Evolutionary conservation across 2,797 vertebrate species (phyloP).

Genomic region (Toxotes lorentzi): DNA sequence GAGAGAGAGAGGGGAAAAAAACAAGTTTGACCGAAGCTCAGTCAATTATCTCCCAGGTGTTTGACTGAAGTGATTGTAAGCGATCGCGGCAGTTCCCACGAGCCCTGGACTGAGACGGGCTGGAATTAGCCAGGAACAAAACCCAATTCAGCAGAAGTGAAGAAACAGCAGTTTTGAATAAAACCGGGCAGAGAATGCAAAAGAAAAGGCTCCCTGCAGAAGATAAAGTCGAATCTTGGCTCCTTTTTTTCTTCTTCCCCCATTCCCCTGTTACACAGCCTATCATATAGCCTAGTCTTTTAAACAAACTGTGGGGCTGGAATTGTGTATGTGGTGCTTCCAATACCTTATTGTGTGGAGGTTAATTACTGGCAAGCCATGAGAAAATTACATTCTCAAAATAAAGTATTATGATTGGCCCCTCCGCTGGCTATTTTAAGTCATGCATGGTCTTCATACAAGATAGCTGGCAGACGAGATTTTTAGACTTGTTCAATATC

Average conservation of each 20-base stretch:
- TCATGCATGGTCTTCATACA: conserved; percentile 78
- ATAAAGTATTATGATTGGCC: conserved; percentile 88
- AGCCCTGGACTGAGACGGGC: conserved; percentile 81
- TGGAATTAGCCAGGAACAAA: conserved; percentile 87
- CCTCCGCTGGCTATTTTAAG: conserved; percentile 84
- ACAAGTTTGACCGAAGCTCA: conserved; percentile 85
- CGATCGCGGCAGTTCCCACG: conserved; percentile 84
- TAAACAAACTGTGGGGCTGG: conserved; percentile 82
- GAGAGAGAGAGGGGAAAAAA: conserved; percentile 61
- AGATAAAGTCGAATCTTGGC: conserved; percentile 85
- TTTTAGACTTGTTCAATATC: conserved; percentile 86
- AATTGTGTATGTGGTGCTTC: conserved; percentile 84
- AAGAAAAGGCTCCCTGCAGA: conserved; percentile 78
- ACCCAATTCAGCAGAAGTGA: conserved; percentile 88
- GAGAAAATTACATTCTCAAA: conserved; percentile 90
- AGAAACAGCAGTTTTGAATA: conserved; percentile 89
- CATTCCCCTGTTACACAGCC: conserved; percentile 73
- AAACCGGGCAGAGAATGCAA: conserved; percentile 81
- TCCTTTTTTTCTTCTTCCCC: conserved; percentile 66
- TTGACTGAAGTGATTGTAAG: conserved; percentile 88
- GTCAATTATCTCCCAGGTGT: conserved; percentile 89
- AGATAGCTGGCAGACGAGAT: conserved; percentile 87
- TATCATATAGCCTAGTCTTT: conserved; percentile 83
- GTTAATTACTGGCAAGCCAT: conserved; percentile 90
- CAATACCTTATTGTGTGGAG: conserved; percentile 87